Evolutionary conservation across 1,140 invertebrate genomes (phyloP).

Genomic region (Achatina immaculata): DNA sequence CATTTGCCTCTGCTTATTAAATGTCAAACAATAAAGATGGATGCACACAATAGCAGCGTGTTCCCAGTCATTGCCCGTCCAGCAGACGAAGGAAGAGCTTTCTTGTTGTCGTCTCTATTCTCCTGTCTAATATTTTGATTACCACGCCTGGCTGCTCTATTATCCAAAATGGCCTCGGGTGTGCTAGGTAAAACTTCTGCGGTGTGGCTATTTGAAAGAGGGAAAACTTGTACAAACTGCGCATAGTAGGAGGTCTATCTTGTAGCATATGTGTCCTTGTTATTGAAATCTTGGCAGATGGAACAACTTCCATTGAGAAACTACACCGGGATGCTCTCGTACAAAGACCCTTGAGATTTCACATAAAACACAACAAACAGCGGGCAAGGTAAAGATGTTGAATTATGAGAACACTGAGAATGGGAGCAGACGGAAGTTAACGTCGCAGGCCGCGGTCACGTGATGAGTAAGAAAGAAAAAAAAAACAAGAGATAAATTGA

Average conservation of each 20-base stretch:
- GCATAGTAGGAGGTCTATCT: neutral
- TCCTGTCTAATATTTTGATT: neutral
- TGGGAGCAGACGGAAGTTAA: too few relatives aligned
- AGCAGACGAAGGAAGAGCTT: neutral
- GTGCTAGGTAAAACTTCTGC: neutral
- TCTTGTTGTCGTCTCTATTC: neutral
- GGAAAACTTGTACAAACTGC: neutral
- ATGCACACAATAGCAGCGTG: neutral
- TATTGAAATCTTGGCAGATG: neutral
- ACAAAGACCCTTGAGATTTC: too few relatives aligned
- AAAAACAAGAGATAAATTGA: too few relatives aligned
- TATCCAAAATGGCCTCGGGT: neutral
- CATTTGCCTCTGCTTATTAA: neutral
- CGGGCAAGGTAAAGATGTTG: too few relatives aligned
- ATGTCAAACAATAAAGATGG: neutral
- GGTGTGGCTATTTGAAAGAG: neutral
- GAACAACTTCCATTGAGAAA: too few relatives aligned
- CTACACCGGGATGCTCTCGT: too few relatives aligned
- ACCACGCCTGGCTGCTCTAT: neutral
- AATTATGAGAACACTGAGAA: too few relatives aligned
- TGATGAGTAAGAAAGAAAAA: too few relatives aligned
- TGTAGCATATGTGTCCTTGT: neutral
- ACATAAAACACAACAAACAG: too few relatives aligned
- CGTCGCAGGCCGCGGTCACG: too few relatives aligned
- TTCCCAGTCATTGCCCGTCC: neutral